Evolutionary conservation across 2,888 invertebrate genomes (phyloP).

Genomic region (Vesta saturnalis): DNA sequence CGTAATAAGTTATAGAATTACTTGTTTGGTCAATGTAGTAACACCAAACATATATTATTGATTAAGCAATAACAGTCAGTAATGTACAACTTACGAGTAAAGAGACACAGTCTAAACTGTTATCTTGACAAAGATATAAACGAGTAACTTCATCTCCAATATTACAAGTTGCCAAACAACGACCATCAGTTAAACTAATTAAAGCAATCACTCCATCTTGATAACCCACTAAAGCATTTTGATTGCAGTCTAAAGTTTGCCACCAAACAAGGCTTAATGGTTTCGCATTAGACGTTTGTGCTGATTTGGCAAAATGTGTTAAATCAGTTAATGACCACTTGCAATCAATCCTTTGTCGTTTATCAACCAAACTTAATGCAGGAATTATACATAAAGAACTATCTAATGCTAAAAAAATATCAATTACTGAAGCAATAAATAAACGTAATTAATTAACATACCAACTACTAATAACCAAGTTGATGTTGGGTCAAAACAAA

Average conservation of each 20-base stretch:
- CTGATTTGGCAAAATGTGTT: conserved; percentile 63
- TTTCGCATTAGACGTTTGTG: conserved; percentile 57
- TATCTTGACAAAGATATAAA: conserved; percentile 78
- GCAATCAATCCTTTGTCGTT: conserved; percentile 65
- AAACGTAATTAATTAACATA: conserved; percentile 54
- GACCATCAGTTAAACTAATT: conserved; percentile 76
- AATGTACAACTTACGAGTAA: conserved; percentile 71
- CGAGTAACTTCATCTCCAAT: conserved; percentile 71
- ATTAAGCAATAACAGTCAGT: not conserved
- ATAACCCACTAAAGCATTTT: conserved; percentile 76
- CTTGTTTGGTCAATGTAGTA: too few relatives aligned
- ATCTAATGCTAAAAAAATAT: conserved; percentile 62
- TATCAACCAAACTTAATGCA: conserved; percentile 67
- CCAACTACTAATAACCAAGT: conserved; percentile 77
- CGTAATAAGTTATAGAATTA: too few relatives aligned
- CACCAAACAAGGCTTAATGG: conserved; percentile 79
- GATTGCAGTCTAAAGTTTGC: conserved; percentile 78
- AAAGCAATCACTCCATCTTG: conserved; percentile 69
- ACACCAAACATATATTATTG: too few relatives aligned
- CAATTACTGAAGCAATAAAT: not conserved
- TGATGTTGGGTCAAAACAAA: conserved; percentile 87
- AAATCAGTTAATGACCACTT: conserved; percentile 69
- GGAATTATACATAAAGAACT: conserved; percentile 72
- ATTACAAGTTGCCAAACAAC: conserved; percentile 72
- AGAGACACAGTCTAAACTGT: conserved; percentile 69